Percentiles rank a stretch among this genome's conserved stretches.
Conservation (phyloP, 92 coral and sea anemone genomes). For the Phenganax marumi region DNA sequence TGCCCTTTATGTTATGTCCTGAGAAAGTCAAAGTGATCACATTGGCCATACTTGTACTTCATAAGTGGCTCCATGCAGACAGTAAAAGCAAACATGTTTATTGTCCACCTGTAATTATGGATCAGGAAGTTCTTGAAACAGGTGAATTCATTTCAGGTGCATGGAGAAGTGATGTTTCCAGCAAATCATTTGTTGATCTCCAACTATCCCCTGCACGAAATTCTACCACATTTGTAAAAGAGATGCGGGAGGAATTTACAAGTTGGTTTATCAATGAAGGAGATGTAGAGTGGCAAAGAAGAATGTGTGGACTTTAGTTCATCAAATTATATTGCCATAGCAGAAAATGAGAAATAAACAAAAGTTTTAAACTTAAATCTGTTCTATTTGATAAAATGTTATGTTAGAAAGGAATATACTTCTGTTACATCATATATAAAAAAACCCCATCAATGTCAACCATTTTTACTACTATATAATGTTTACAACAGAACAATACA, state of each 20-base stretch:
- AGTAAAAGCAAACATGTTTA: slow-evolving; percentile 35
- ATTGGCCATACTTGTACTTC: no score
- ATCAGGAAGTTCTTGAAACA: slow-evolving; percentile 44
- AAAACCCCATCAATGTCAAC: no score
- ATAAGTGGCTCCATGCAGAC: slow-evolving; percentile 2
- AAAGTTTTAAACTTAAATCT: no score
- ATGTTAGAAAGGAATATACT: no score
- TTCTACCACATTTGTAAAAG: slow-evolving; percentile 39
- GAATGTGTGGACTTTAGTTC: slow-evolving; percentile 49
- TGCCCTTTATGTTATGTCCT: slow-evolving; percentile 45
- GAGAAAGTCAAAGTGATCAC: no score
- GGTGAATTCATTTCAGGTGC: slow-evolving; percentile 49
- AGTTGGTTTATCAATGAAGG: slow-evolving; percentile 51
- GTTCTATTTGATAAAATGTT: no score
- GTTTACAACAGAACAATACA: no score
- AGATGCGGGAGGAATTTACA: slow-evolving; percentile 53
- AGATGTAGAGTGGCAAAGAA: slow-evolving; percentile 50
- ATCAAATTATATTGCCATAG: no score
- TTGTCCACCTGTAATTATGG: slow-evolving; percentile 42
- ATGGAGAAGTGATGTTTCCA: slow-evolving; percentile 51
- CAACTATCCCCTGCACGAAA: slow-evolving; percentile 22
- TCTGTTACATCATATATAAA: no score
- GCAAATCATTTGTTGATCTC: slow-evolving; percentile 35
- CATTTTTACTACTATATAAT: no score
- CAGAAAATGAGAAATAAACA: no score